Percentiles rank a stretch among this genome's conserved stretches.
Evolutionary conservation across 2,113 vertebrate species (phyloP).

Genomic region (Uria lomvia): DNA sequence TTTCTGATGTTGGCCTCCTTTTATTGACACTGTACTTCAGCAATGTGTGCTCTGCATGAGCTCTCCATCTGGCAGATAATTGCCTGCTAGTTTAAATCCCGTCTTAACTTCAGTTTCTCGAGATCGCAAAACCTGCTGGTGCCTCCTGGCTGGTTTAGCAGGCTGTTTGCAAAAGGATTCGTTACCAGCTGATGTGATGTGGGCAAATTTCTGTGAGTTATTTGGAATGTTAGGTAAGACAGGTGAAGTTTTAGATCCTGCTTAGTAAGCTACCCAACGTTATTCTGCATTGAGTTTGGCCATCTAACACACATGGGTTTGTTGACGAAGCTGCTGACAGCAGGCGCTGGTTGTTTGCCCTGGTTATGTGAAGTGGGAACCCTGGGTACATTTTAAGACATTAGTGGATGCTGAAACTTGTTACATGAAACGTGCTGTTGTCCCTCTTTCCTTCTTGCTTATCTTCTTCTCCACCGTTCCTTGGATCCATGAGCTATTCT

Average conservation of each 20-base stretch:
- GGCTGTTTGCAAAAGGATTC: background rate
- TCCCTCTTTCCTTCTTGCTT: background rate
- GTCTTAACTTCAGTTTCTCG: background rate
- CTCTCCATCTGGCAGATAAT: conserved; percentile 41
- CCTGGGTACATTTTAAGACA: background rate
- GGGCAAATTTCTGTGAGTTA: background rate
- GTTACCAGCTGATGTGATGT: background rate
- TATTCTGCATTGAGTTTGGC: background rate
- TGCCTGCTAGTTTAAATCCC: conserved; percentile 35
- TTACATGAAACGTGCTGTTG: background rate
- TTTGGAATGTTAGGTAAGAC: background rate
- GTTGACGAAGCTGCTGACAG: background rate
- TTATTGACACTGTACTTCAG: background rate
- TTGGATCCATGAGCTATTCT: background rate
- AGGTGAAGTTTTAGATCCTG: background rate
- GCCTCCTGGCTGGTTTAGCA: conserved; percentile 12
- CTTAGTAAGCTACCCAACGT: background rate
- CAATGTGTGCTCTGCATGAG: background rate
- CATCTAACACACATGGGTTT: background rate
- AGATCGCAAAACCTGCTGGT: background rate
- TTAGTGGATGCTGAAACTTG: background rate
- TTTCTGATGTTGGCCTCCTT: background rate
- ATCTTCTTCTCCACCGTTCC: background rate
- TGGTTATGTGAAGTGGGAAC: background rate
- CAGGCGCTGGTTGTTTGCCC: background rate